Evolutionary conservation across 2,113 vertebrate species (phyloP).

Genomic region (Synodontis membranacea): DNA sequence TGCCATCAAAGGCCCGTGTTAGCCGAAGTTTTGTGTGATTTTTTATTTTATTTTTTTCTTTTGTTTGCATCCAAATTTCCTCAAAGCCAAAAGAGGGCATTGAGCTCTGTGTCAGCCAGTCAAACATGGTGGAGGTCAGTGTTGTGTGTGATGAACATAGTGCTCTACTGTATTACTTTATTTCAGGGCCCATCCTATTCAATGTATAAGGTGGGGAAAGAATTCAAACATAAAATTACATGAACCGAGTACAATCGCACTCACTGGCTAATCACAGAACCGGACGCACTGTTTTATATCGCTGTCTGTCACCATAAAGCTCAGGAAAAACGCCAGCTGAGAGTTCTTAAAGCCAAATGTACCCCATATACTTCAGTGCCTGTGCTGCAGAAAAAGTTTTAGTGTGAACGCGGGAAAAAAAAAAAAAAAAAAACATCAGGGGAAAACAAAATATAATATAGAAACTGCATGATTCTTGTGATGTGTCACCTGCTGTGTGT

Average conservation of each 20-base stretch:
- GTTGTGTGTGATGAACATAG: conserved; percentile 5
- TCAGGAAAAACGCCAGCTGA: background rate
- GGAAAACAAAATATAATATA: conserved; percentile 5
- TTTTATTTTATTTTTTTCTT: background rate
- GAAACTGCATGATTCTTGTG: background rate
- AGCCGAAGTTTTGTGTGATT: background rate
- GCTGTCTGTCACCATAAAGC: background rate
- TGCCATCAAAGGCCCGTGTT: conserved; percentile 14
- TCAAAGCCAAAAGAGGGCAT: conserved; percentile 2
- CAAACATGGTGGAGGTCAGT: conserved; percentile 19
- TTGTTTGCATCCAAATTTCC: background rate
- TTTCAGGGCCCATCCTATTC: background rate
- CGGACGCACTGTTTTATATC: conserved; percentile 60
- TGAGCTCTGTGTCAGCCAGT: conserved; percentile 11
- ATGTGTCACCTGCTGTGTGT: conserved; percentile 40
- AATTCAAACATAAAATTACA: conserved; percentile 55
- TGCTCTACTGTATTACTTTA: conserved; percentile 3
- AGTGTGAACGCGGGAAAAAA: no score
- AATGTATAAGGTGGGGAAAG: conserved; percentile 27
- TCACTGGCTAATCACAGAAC: conserved; percentile 80
- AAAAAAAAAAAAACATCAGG: conserved; percentile 27
- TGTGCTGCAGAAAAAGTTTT: conserved; percentile 30
- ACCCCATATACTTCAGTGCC: conserved; percentile 11
- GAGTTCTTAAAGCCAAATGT: conserved; percentile 20
- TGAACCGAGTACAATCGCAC: conserved; percentile 74